A percentile compares a stretch with the other conserved stretches of the same genome.
These are phyloP conservation scores for Hoplostethus atlanticus DNA, from an alignment of 2,797 vertebrate genomes.

Conservation along the genomic window DNA sequence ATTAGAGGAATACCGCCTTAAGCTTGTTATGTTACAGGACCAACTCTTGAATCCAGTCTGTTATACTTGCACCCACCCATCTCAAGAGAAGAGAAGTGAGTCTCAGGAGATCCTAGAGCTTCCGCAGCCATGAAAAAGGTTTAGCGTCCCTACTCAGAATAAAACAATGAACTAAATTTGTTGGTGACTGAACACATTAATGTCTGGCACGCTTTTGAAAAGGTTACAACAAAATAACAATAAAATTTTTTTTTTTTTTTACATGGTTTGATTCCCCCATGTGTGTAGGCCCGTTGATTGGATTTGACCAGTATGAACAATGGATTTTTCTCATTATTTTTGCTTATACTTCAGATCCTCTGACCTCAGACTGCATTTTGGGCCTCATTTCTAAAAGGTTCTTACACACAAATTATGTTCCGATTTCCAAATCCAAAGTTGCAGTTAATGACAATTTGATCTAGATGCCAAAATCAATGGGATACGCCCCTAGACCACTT, in stretches of 20 bases:
- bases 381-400: background rate
- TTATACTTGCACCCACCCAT: background rate
- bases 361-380: background rate
- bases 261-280: background rate
- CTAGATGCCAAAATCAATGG: background rate
- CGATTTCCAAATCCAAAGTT: background rate
- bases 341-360: background rate
- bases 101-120: background rate
- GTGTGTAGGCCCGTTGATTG: background rate
- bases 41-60: background rate
- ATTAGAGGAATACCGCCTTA: background rate
- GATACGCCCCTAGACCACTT: background rate
- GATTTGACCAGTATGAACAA: slow-evolving; percentile 3
- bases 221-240: slow-evolving; percentile 3
- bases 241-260: background rate
- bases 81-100: background rate
- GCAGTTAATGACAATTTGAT: too few species aligned
- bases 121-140: slow-evolving; percentile 11
- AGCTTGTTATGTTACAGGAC: background rate
- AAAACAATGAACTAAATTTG: background rate
- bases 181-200: slow-evolving; percentile 1
- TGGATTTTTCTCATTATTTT: slow-evolving; percentile 3
- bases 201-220: background rate
- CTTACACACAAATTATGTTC: background rate
- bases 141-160: background rate